A percentile compares a stretch with the other conserved stretches of the same genome.
phyloP scores from a whole-genome alignment of 2,797 vertebrate genomes.

The Ataeniobius toweri region DNA sequence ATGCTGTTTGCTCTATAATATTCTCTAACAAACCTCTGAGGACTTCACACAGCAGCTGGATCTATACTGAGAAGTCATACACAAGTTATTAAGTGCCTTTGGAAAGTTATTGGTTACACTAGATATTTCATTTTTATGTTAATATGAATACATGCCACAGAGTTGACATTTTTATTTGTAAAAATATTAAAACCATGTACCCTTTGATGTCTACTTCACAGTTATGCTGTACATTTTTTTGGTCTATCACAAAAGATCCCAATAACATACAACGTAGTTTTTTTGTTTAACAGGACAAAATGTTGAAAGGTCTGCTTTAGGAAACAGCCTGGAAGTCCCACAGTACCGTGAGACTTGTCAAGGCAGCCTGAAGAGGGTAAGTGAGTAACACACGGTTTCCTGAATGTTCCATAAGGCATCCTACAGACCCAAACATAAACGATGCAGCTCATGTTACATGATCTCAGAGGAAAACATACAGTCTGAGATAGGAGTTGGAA shows the following conservation, averaged over 20 bases:
- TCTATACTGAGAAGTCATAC: not conserved
- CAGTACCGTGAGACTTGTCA: constrained; percentile 13
- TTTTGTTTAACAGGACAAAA: not conserved
- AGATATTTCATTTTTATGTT: not conserved
- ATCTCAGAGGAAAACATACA: constrained; percentile 64
- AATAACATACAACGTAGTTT: not conserved
- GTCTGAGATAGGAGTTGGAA: constrained; percentile 62
- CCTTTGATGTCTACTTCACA: not conserved
- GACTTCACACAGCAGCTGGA: not conserved
- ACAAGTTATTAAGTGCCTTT: not conserved
- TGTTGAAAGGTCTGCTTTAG: not conserved
- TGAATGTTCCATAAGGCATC: constrained; percentile 53
- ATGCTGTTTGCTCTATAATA: not conserved
- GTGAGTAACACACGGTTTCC: constrained; percentile 42
- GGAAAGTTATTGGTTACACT: not conserved
- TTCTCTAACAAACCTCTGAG: too few relatives aligned
- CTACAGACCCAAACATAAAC: constrained; percentile 55
- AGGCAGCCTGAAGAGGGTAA: constrained; percentile 31
- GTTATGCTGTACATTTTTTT: not conserved
- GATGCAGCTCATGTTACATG: constrained; percentile 37
- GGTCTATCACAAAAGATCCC: too few relatives aligned
- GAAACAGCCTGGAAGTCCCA: constrained; percentile 23
- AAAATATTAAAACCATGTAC: not conserved
- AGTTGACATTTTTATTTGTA: not conserved
- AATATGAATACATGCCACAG: too few relatives aligned